Percentiles rank a stretch among this genome's conserved stretches.
Evolutionary conservation across 2,888 invertebrate species (phyloP).

Genomic region (Stenodera caucasica): DNA sequence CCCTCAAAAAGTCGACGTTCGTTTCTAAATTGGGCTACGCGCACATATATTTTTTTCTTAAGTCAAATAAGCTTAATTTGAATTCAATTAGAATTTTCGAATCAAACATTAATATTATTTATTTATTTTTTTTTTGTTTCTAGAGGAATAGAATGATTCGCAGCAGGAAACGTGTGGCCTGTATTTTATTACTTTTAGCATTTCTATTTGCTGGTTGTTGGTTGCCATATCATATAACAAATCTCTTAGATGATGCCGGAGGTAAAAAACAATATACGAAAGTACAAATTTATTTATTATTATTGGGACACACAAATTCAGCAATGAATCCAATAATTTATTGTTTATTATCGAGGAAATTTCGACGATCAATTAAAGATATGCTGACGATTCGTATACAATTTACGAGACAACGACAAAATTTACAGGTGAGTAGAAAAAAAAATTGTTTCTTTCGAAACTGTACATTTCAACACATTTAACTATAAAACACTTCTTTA

Average conservation of each 20-base stretch:
- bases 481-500: too few species aligned
- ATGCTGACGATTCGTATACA: conserved; percentile 52
- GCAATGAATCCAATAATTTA: conserved; percentile 78
- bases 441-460: too few species aligned
- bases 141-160: conserved; percentile 67
- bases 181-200: conserved; percentile 72
- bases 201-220: conserved; percentile 77
- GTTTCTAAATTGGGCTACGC: too few species aligned
- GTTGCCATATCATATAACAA: conserved; percentile 75
- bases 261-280: conserved; percentile 40
- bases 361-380: conserved; percentile 67
- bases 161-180: conserved; percentile 73
- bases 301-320: conserved; percentile 75
- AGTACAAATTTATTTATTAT: conserved; percentile 66
- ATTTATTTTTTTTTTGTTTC: conserved; percentile 21
- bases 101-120: too few species aligned
- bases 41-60: too few species aligned
- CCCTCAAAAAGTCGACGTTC: too few species aligned
- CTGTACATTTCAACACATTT: too few species aligned
- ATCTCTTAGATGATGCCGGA: conserved; percentile 66
- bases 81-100: too few species aligned
- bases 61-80: too few species aligned
- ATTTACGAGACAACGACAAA: conserved; percentile 38
- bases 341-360: conserved; percentile 74
- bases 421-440: conserved; percentile 35